Conservation (phyloP, 2,888 invertebrate genomes). For the Gibbula magus region DNA sequence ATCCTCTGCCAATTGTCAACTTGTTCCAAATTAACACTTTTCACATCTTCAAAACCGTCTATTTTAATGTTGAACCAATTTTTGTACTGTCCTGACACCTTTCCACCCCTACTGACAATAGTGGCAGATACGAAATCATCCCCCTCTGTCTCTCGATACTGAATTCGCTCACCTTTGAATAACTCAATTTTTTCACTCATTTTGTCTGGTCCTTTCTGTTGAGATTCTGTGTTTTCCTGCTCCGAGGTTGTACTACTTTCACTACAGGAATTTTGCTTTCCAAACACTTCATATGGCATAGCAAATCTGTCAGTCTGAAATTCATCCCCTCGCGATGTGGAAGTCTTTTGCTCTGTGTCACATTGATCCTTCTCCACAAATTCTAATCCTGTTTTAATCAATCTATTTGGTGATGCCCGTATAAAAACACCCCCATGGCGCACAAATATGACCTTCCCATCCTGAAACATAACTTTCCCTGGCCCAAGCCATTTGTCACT, state of each 20-base stretch:
- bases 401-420: conserved; percentile 36
- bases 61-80: conserved; percentile 23
- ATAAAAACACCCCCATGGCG: conserved; percentile 40
- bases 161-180: neutral
- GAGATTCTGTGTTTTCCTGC: neutral
- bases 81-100: conserved; percentile 7
- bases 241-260: neutral
- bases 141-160: neutral
- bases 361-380: neutral
- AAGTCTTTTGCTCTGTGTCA: neutral
- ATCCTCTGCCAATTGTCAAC: neutral
- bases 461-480: conserved; percentile 49
- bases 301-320: neutral
- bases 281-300: neutral
- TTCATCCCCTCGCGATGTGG: neutral
- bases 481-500: conserved; percentile 33
- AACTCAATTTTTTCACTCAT: neutral
- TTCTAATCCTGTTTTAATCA: conserved; percentile 9
- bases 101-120: conserved; percentile 22
- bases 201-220: neutral
- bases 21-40: neutral
- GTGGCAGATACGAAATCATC: conserved; percentile 19
- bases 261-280: neutral
- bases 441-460: conserved; percentile 43
- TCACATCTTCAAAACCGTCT: neutral